Conservation (phyloP, 2,888 invertebrate genomes). For the Parascotia fuliginaria region DNA sequence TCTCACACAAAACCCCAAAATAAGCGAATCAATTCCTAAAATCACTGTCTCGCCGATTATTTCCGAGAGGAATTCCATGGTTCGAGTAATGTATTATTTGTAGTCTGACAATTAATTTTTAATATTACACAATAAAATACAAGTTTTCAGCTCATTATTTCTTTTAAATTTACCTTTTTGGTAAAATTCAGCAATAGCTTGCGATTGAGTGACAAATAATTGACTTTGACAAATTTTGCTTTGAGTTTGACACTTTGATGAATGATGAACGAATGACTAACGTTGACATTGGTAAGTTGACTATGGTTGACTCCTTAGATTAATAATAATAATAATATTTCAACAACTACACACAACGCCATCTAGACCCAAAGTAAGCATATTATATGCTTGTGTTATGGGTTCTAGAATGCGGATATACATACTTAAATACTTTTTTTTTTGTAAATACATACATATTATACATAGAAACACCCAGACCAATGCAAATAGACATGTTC, state of each 20-base stretch:
- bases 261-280: too few species aligned
- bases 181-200: slow-evolving; percentile 20
- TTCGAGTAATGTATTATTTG: slow-evolving; percentile 12
- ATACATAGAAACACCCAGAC: too few species aligned
- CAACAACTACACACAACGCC: too few species aligned
- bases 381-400: too few species aligned
- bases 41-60: slow-evolving; percentile 89
- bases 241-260: slow-evolving; percentile 30
- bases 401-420: too few species aligned
- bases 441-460: too few species aligned
- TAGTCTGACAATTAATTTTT: slow-evolving; percentile 6
- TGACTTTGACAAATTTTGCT: not conserved
- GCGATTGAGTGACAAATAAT: slow-evolving; percentile 8
- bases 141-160: slow-evolving; percentile 34
- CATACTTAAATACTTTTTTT: too few species aligned
- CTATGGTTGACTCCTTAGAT: too few species aligned
- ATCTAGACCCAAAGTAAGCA: too few species aligned
- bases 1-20: slow-evolving; percentile 90
- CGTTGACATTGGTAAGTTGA: too few species aligned
- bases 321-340: too few species aligned
- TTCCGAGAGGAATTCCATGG: slow-evolving; percentile 90
- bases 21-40: slow-evolving; percentile 90
- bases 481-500: too few species aligned
- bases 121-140: slow-evolving; percentile 14
- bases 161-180: slow-evolving; percentile 21